Evolutionary conservation across 2,888 invertebrate genomes (phyloP).

Genomic region (Brenthis hecate): DNA sequence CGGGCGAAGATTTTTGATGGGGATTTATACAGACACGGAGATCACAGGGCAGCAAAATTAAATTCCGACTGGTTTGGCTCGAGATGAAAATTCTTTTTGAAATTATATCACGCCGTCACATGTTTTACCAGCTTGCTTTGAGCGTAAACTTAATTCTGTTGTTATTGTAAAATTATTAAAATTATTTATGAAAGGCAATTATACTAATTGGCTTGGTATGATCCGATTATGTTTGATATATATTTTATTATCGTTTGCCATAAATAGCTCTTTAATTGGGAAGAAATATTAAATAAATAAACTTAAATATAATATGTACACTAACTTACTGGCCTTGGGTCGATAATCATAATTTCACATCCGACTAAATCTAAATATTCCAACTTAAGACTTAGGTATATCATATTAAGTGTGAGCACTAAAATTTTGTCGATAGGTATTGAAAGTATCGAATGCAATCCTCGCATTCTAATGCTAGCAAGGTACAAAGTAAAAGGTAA

Average conservation of each 20-base stretch:
- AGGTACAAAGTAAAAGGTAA: too few relatives aligned
- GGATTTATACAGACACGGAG: conserved; percentile 46
- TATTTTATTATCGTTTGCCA: not conserved
- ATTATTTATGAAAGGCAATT: conserved; percentile 13
- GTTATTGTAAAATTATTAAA: conserved; percentile 12
- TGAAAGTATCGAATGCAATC: too few relatives aligned
- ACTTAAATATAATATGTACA: not conserved
- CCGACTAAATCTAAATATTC: too few relatives aligned
- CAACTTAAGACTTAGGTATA: too few relatives aligned
- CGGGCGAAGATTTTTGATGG: conserved; percentile 34
- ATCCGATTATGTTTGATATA: conserved; percentile 9
- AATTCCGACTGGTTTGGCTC: conserved; percentile 43
- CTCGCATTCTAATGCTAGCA: too few relatives aligned
- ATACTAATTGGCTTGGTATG: conserved; percentile 15
- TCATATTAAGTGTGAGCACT: too few relatives aligned
- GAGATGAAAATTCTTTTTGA: conserved; percentile 37
- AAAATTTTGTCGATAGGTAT: too few relatives aligned
- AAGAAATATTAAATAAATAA: not conserved
- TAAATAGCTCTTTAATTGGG: conserved; percentile 7
- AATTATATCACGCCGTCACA: conserved; percentile 46
- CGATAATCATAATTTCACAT: too few relatives aligned
- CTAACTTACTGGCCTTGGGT: too few relatives aligned
- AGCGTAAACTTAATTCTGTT: conserved; percentile 8
- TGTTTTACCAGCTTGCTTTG: conserved; percentile 27
- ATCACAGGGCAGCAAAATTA: conserved; percentile 49